Evolutionary conservation across 1,140 invertebrate species (phyloP), one percentile per base, ranked within the genome.

Genomic region (Littorina saxatilis): DNA sequence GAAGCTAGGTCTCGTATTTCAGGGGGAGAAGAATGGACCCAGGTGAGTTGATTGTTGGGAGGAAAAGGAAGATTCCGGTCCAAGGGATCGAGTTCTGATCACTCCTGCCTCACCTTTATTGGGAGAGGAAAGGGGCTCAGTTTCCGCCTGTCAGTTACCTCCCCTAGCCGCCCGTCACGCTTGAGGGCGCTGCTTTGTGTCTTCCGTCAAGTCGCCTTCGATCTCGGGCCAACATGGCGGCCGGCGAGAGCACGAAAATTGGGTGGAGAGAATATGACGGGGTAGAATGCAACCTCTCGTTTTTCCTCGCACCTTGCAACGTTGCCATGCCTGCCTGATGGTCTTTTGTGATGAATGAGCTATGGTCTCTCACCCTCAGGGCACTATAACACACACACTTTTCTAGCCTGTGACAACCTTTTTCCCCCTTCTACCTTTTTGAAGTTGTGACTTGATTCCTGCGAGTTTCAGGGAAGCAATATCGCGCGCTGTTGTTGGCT

Each of bases 61-160:
- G 76, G 27, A 63, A 78, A 58, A 43, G n/a, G 58, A 78, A 37
- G 58, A 78, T 63, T 78, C 76, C 76, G 55, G 58, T n/a, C 20
- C 35, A 23, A n/a, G 39, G 76, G 76, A 61, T 78, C 76, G 35
- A 39, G 20, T 61, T 78, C 58, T 78, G 76, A 78, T 78, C 76
- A 40, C 76, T 63, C 39, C 2, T 78, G 32, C 32, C 35, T 20
- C 13, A 37, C 43, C 23, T 78, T 63, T 63, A 63, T 78, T 61
- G 76, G 55, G 23, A 78, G 58, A 78, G 76, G 76, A 78, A 63
- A 43, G 39, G 76, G 76, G 35, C 27, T 78, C 76, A 78, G 76
- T 66, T 78, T 78, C 76, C 76, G 76, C 76, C 76, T 78, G 76
- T 78, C 76, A 66, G 76, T 78, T 66, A 47, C 76, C 76, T 78